Conservation (phyloP, 2,888 invertebrate species). For the Alloplasta piceator region DNA sequence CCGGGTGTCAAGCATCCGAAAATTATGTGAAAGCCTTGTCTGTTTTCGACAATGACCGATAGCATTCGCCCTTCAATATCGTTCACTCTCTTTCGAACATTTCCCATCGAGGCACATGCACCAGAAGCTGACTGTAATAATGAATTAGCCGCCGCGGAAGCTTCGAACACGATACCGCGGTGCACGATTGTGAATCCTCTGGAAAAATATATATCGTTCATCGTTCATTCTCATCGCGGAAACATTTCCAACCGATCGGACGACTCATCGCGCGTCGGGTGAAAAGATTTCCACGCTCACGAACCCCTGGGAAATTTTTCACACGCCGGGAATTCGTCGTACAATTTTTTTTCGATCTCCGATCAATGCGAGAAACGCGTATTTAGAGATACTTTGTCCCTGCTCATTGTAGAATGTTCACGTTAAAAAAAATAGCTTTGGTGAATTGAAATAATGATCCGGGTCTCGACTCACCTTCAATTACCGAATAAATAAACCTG, state of each 20-base stretch:
- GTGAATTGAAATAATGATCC: conserved; percentile 2
- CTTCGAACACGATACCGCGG: conserved; percentile 26
- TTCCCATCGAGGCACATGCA: no score
- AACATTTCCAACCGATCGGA: conserved; percentile 42
- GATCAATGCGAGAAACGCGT: no score
- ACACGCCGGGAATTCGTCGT: not conserved
- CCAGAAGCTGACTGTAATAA: no score
- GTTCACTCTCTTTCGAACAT: not conserved
- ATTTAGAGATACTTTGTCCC: no score
- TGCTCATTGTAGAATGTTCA: no score
- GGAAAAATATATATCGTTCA: conserved; percentile 34
- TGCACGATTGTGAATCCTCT: conserved; percentile 18
- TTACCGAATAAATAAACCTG: conserved; percentile 30
- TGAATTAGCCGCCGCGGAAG: conserved; percentile 18
- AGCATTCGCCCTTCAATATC: conserved; percentile 45
- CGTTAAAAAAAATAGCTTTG: not conserved
- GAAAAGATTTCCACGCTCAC: conserved; percentile 75
- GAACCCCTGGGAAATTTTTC: not conserved
- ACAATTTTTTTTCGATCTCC: no score
- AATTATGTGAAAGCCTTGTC: conserved; percentile 76
- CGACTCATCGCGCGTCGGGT: conserved; percentile 72
- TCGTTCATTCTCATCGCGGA: conserved; percentile 12
- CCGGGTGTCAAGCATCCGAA: conserved; percentile 30
- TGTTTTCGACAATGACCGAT: conserved; percentile 79
- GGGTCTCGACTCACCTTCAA: conserved; percentile 12